Evolutionary conservation across 2,113 vertebrate species (phyloP), one percentile per base, ranked within the genome.

Genomic region (Oreocharis arfaki): DNA sequence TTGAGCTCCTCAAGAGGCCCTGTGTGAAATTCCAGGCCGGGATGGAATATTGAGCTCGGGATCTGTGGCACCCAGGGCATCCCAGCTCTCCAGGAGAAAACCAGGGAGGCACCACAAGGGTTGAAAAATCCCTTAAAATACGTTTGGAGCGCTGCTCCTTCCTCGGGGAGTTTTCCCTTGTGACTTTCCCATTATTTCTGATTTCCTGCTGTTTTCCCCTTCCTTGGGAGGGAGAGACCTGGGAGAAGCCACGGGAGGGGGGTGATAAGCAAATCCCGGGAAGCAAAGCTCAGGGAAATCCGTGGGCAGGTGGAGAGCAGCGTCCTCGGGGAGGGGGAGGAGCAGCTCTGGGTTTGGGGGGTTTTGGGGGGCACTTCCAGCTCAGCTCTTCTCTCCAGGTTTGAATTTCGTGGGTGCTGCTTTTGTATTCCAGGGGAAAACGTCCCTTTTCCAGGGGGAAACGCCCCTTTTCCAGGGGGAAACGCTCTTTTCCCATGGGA

Each of bases 241-340:
- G 7, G 37, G 61, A 90, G 68, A 52, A 71, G 46, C 57, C 8
- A 1, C 0, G 4, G 60, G 46, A 16, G 53, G 39, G 18, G 39
- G 61, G 18, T 16, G 80, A 84, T 61, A 61, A 91, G 42, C 61
- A 87, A 89, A 82, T 41, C 50, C 23, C 92, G 65, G 50, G 77
- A 96, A 84, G 83, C 84, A 86, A 91, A 89, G 84, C 80, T 81
- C 46, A 74, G 87, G 80, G 49, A 90, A 82, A 84, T 87, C 69
- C 10, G 14, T 14, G 65, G 41, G n/a, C 3, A 10, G 5, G 73
- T n/a, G 92, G 84, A 84, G 89, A 91, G 89, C 73, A 3, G 63
- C 84, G 59, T 78, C 67, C 67, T 49, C 56, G 84, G 41, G 47
- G 41, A 55, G n/a, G 22, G 49, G 49, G 70, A 49, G 60, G 52